These are phyloP conservation scores for Microhierax caerulescens DNA, from an alignment of 2,797 vertebrate species.

Conservation along the genomic window DNA sequence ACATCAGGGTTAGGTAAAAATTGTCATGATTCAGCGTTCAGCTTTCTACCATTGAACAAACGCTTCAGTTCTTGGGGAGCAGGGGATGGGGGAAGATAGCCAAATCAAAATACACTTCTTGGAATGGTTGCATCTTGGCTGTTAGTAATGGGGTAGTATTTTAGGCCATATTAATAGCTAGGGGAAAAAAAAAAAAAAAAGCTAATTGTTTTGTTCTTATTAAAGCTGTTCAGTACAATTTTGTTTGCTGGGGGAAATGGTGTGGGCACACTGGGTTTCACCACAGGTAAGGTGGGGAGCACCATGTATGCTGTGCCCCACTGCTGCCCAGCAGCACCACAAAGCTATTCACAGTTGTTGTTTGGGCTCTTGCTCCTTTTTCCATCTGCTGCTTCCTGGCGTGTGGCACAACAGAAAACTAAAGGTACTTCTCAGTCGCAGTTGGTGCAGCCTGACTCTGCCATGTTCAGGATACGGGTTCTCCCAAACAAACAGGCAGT, in stretches of 20 bases:
- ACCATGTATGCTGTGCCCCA: rapidly evolving
- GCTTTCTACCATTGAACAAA: background rate
- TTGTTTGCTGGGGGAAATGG: background rate
- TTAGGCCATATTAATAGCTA: background rate
- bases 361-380: background rate
- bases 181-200: too few relatives aligned
- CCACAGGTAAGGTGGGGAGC: rapidly evolving
- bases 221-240: background rate
- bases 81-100: background rate
- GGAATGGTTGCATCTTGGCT: background rate
- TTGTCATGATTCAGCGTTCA: background rate
- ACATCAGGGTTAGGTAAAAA: background rate
- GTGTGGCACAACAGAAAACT: background rate
- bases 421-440: background rate
- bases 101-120: background rate
- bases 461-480: rapidly evolving
- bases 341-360: background rate
- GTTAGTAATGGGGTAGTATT: background rate
- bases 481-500: background rate
- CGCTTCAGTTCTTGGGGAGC: rapidly evolving
- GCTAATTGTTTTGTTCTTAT: background rate
- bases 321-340: background rate
- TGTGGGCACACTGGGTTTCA: rapidly evolving
- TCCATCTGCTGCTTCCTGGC: background rate
- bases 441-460: background rate